phyloP scores from a whole-genome alignment of 53 echinoderm and acorn worm species.

The Luidia sarsii region DNA sequence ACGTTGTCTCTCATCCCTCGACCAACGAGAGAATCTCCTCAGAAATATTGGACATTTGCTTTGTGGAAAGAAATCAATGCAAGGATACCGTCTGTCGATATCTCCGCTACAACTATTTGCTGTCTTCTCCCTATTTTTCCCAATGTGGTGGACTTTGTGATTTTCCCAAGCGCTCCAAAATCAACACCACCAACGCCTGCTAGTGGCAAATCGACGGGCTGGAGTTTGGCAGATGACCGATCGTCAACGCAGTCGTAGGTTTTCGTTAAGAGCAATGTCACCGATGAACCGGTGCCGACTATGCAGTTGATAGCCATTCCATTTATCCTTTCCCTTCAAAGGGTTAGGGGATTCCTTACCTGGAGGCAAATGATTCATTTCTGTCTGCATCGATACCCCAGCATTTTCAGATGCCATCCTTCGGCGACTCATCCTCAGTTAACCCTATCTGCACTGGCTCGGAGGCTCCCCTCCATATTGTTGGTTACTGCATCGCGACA shows the following conservation, averaged over 20 bases:
- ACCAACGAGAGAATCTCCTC: slow-evolving; percentile 18
- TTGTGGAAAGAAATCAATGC: no score
- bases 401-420: no score
- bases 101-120: slow-evolving; percentile 6
- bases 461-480: no score
- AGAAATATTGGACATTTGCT: no score
- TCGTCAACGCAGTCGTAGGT: neutral
- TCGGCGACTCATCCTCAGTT: no score
- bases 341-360: no score
- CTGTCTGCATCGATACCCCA: no score
- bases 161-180: neutral
- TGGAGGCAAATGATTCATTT: no score
- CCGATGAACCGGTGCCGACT: slow-evolving; percentile 3
- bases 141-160: slow-evolving; percentile 13
- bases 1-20: neutral
- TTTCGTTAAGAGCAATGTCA: neutral
- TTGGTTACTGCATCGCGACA: no score
- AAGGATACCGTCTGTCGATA: slow-evolving; percentile 22
- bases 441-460: no score
- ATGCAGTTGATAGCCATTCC: slow-evolving; percentile 11
- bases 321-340: no score
- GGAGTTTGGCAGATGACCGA: neutral
- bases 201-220: slow-evolving; percentile 2
- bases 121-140: slow-evolving; percentile 27
- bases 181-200: slow-evolving; percentile 10